A percentile compares a stretch with the other conserved stretches of the same genome.
Evolutionary conservation across 2,888 invertebrate species (phyloP).

Genomic region (Folsomia manolachei): DNA sequence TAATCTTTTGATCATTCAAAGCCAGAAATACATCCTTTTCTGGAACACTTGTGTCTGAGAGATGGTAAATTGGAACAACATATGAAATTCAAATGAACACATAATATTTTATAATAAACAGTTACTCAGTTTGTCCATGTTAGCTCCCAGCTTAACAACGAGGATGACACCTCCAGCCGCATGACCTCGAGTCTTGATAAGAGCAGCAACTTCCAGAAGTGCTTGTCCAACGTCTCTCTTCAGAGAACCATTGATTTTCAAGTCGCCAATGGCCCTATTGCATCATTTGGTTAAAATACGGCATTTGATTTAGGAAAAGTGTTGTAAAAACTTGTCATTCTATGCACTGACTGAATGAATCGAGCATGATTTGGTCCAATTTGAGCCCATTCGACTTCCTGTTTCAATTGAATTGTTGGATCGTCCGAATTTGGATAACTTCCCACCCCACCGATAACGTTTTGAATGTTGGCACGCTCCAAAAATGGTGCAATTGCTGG

Average conservation of each 20-base stretch:
- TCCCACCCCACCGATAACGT: conserved; percentile 26
- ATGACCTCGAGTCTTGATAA: conserved; percentile 25
- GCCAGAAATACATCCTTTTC: conserved; percentile 32
- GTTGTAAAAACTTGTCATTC: neutral
- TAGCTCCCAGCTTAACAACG: conserved; percentile 33
- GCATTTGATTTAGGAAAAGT: neutral
- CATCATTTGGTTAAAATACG: neutral
- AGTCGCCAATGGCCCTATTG: conserved; percentile 21
- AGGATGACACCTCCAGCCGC: conserved; percentile 34
- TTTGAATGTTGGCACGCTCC: neutral
- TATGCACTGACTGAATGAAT: conserved; percentile 22
- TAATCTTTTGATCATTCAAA: conserved; percentile 30
- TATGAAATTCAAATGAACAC: neutral
- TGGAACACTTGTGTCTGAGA: conserved; percentile 24
- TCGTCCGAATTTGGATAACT: conserved; percentile 21
- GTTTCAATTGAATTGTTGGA: neutral
- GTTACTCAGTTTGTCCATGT: conserved; percentile 17
- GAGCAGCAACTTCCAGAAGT: conserved; percentile 22
- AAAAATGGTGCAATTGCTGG: conserved; percentile 11
- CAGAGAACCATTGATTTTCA: conserved; percentile 19
- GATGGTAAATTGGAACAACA: neutral
- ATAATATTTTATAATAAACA: neutral
- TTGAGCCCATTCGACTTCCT: conserved; percentile 28
- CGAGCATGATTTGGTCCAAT: conserved; percentile 23
- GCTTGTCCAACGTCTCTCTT: conserved; percentile 30